Evolutionary conservation across 1,140 invertebrate species (phyloP).

Genomic region (Battus philenor): DNA sequence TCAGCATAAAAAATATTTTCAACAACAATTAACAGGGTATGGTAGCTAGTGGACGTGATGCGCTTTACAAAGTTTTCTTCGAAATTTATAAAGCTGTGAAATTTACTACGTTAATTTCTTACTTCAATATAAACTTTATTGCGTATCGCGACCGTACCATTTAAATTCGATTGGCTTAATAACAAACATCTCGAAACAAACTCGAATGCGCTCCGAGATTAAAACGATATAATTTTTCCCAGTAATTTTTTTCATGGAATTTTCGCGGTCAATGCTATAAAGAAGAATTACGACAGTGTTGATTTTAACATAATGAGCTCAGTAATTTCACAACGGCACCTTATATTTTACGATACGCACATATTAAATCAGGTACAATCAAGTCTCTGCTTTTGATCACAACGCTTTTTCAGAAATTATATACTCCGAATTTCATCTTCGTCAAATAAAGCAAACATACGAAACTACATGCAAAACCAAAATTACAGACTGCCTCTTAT

Average conservation of each 20-base stretch:
- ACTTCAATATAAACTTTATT: slow-evolving; percentile 26
- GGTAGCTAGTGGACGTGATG: slow-evolving; percentile 4
- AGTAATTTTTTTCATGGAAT: slow-evolving; percentile 26
- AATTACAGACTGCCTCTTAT: too few relatives aligned
- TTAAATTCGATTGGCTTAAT: slow-evolving; percentile 25
- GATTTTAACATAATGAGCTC: slow-evolving; percentile 52
- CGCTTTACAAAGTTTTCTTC: slow-evolving; percentile 20
- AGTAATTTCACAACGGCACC: slow-evolving; percentile 33
- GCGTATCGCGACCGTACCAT: slow-evolving; percentile 16
- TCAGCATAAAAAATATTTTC: too few relatives aligned
- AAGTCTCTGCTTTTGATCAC: slow-evolving; percentile 7
- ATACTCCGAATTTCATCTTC: slow-evolving; percentile 8
- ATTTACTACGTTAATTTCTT: slow-evolving; percentile 26
- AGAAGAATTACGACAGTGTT: slow-evolving; percentile 48
- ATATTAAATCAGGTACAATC: slow-evolving; percentile 15
- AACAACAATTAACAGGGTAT: too few relatives aligned
- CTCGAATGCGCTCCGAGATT: slow-evolving; percentile 27
- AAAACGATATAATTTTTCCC: slow-evolving; percentile 35
- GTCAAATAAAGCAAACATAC: background rate
- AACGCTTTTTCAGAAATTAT: slow-evolving; percentile 7
- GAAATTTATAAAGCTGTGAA: slow-evolving; percentile 22
- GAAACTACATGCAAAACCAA: too few relatives aligned
- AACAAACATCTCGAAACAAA: slow-evolving; percentile 24
- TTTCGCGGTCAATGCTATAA: slow-evolving; percentile 28
- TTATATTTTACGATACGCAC: slow-evolving; percentile 20